Evolutionary conservation across 37 sponge, comb jelly and placozoan species (phyloP).

Genomic region (Ephydatia muelleri): DNA sequence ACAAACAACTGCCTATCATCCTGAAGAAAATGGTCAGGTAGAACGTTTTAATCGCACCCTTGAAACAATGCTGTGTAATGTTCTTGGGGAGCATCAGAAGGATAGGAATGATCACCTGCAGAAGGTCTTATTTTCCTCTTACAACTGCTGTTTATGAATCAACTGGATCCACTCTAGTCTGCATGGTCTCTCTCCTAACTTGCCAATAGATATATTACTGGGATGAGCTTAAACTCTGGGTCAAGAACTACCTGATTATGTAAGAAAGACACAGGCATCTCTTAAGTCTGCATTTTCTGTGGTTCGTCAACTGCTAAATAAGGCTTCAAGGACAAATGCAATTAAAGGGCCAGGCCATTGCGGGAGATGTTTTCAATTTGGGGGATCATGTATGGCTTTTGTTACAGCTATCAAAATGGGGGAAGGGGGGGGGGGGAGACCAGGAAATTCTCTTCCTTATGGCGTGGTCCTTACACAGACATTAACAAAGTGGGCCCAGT

Average conservation of each 20-base stretch:
- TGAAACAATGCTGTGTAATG: conserved; percentile 37
- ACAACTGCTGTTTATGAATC: conserved; percentile 35
- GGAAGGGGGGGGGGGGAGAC: no score
- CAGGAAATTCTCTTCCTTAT: conserved; percentile 31
- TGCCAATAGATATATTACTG: not conserved
- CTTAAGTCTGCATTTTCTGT: not conserved
- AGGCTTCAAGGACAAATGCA: not conserved
- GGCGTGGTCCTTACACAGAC: conserved; percentile 49
- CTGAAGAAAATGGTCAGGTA: conserved; percentile 41
- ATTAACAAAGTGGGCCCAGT: not conserved
- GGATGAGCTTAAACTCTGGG: no score
- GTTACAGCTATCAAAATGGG: conserved; percentile 31
- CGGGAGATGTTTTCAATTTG: conserved; percentile 2
- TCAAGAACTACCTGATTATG: conserved; percentile 21
- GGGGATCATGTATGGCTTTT: conserved; percentile 46
- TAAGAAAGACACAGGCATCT: not conserved
- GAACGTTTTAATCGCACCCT: conserved; percentile 41
- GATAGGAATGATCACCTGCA: conserved; percentile 45
- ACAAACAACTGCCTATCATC: conserved; percentile 35
- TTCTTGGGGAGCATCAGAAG: conserved; percentile 26
- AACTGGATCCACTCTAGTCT: conserved; percentile 4
- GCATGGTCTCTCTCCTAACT: not conserved
- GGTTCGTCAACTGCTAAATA: not conserved
- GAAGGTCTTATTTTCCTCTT: conserved; percentile 6
- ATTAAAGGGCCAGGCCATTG: not conserved